Base-by-base conservation (phyloP, 2,797 vertebrate genomes). In the Falco naumanni region DNA sequence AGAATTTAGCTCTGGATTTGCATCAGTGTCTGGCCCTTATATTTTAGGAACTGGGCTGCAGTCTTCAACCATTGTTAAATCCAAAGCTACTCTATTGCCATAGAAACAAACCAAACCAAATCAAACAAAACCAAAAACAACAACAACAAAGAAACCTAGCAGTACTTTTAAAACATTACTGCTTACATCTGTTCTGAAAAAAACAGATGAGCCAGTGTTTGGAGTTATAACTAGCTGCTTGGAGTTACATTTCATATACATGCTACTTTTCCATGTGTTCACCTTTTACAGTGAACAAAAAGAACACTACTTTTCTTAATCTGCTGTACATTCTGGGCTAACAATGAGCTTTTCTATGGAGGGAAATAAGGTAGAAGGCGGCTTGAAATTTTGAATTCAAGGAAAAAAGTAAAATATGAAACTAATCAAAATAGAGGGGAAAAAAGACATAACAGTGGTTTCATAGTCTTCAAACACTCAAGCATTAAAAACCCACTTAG, bases 121-220 rank as follows among this genome's bases (percentile, higher is more conserved):
- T 16, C 43, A 43, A 43, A 12, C 28, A 13, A 54, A 4, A 57
- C 2, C 6, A n/a, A 0, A 2, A 3, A 2, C 3, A 31, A 1
- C 26, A 39, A 3, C 24, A 80, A 47, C 7, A 37, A 37, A 59
- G 66, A 63, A 43, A 6, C 7, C 7, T 59, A 12, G 2, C 11
- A 51, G 15, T 34, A 16, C 2, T 71, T 84, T 75, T 65, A 50
- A 54, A 56, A 26, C 61, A 34, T 68, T 28, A 13, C 16, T 51
- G 16, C 8, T 79, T 79, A 24, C 33, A 17, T 14, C 8, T 33
- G 3, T 6, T 80, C 22, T 57, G 59, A 92, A 56, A 21, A 2
- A 74, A 21, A 14, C 39, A 60, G 15, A 13, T 78, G 18, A 28
- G 6, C 34, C 10, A 57, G 10, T 8, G 3, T 16, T 39, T 80